A percentile compares a stretch with the other conserved stretches of the same genome.
These are phyloP conservation scores for Aradus depressus DNA, from an alignment of 2,888 invertebrate species.

Conservation along the genomic window DNA sequence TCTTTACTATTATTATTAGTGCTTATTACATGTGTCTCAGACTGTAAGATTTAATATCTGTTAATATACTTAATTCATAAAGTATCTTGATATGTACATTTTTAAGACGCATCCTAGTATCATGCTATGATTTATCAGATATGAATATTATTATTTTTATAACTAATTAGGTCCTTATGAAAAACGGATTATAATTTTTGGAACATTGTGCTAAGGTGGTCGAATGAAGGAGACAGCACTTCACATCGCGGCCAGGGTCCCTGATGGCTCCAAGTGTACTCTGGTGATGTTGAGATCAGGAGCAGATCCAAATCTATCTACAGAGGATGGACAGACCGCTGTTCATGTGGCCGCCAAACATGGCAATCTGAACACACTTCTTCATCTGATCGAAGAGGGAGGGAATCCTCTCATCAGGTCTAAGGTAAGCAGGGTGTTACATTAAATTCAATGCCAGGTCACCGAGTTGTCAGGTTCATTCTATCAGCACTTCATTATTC, in stretches of 20 bases:
- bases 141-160: too few relatives aligned
- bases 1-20: too few relatives aligned
- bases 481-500: too few relatives aligned
- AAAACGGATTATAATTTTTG: neutral
- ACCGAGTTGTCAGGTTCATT: too few relatives aligned
- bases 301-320: conserved; percentile 88
- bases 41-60: too few relatives aligned
- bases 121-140: too few relatives aligned
- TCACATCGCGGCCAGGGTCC: conserved; percentile 91
- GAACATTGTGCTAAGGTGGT: conserved; percentile 47
- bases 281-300: conserved; percentile 96
- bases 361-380: conserved; percentile 77
- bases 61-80: too few relatives aligned
- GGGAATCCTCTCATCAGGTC: conserved; percentile 87
- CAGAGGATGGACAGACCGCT: conserved; percentile 93
- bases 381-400: conserved; percentile 80
- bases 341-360: conserved; percentile 90
- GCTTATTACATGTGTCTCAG: too few relatives aligned
- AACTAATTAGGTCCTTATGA: neutral
- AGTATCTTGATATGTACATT: too few relatives aligned
- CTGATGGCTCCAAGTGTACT: conserved; percentile 84
- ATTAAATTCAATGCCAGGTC: too few relatives aligned
- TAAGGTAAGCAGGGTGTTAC: conserved; percentile 50
- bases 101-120: too few relatives aligned
- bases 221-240: conserved; percentile 85